Percentiles rank a stretch among this genome's conserved stretches.
Evolutionary conservation across 1,140 invertebrate genomes (phyloP).

Genomic region (Goniozus legneri): DNA sequence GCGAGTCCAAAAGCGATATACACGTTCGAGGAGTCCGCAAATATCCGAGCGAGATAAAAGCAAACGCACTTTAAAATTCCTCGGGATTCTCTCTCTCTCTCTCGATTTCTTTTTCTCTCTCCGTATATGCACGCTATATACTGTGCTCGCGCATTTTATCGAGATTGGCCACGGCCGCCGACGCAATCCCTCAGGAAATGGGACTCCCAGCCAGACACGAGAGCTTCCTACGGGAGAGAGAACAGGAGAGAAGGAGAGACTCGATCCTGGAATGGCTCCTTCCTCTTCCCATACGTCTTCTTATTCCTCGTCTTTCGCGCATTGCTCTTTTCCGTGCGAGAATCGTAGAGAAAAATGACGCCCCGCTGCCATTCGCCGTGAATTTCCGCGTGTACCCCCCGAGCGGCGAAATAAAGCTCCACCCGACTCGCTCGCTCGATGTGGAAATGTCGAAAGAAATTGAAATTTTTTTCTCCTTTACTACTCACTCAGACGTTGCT

Average conservation of each 20-base stretch:
- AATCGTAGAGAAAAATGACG: constrained; percentile 18
- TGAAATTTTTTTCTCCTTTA: too few species aligned
- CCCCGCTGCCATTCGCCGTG: constrained; percentile 8
- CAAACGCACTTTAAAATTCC: constrained; percentile 31
- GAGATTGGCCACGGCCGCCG: constrained; percentile 28
- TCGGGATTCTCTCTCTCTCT: constrained; percentile 7
- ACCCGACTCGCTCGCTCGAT: constrained; percentile 9
- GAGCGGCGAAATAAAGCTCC: constrained; percentile 9
- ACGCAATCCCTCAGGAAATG: constrained; percentile 28
- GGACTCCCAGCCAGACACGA: constrained; percentile 19
- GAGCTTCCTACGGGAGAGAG: too few species aligned
- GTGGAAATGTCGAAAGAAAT: too few species aligned
- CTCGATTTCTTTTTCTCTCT: constrained; percentile 18
- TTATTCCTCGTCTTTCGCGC: constrained; percentile 7
- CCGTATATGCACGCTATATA: too few species aligned
- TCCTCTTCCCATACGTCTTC: constrained; percentile 6
- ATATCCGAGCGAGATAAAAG: constrained; percentile 35
- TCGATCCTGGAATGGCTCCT: too few species aligned
- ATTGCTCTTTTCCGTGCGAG: constrained; percentile 6
- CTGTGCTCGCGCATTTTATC: constrained; percentile 33
- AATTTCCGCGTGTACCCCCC: constrained; percentile 11
- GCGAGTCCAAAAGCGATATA: constrained; percentile 20
- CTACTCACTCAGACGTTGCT: too few species aligned
- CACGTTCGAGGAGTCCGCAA: constrained; percentile 48
- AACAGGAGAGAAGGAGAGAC: too few species aligned